These are phyloP conservation scores for Ctenodactylus gundi DNA, from an alignment of 2,113 vertebrate genomes.

Conservation along the genomic window DNA sequence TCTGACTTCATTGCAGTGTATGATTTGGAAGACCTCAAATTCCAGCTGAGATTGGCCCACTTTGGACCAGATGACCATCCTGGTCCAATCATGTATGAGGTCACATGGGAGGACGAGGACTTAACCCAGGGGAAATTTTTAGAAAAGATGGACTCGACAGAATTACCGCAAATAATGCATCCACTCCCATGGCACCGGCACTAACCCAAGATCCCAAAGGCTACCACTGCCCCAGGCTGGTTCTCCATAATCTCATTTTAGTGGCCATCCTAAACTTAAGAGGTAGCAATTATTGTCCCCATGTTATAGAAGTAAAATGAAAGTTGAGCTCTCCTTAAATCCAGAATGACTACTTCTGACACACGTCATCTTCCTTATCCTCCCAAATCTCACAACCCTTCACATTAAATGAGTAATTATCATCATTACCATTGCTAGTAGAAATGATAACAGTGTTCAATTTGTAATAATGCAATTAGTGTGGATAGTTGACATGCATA, in stretches of 20 bases:
- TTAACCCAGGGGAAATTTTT: neutral
- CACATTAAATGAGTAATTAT: neutral
- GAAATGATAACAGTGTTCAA: neutral
- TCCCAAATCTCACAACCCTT: neutral
- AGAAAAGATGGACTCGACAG: neutral
- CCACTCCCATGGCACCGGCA: neutral
- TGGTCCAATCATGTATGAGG: neutral
- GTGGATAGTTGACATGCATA: neutral
- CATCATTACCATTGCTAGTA: neutral
- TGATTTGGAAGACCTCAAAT: neutral
- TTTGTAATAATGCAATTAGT: neutral
- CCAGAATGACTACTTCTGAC: neutral
- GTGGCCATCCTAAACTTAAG: neutral
- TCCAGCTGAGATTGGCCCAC: neutral
- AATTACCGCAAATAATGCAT: neutral
- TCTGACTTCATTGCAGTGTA: neutral
- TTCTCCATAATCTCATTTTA: neutral
- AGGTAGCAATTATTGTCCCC: neutral
- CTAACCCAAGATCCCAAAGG: neutral
- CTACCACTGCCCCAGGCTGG: neutral
- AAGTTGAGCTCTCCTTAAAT: neutral
- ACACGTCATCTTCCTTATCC: constrained; percentile 1
- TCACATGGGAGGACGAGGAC: neutral
- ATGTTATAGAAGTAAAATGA: constrained; percentile 41
- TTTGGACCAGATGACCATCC: neutral